Conservation (phyloP, 2,113 vertebrate genomes). For the Cephalophus harveyi region DNA sequence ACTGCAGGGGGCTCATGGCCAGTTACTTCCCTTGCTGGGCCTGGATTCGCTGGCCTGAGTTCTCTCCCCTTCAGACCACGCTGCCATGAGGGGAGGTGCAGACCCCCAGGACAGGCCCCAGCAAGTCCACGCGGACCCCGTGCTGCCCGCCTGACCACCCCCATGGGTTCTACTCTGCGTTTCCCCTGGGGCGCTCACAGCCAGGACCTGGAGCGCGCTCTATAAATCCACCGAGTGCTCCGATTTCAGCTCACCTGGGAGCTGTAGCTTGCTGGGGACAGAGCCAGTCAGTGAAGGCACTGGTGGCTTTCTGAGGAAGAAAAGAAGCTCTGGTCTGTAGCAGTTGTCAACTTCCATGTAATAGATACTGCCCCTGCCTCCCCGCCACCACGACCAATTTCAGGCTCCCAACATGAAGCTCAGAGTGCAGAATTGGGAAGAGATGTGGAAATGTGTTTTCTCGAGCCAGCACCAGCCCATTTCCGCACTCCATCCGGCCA, state of each 20-base stretch:
- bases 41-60: neutral
- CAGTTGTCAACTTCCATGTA: neutral
- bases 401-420: too few species aligned
- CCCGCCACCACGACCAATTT: rapidly evolving
- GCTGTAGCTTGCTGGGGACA: too few species aligned
- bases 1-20: rapidly evolving
- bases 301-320: neutral
- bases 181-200: neutral
- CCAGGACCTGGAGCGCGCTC: neutral
- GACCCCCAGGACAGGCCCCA: neutral
- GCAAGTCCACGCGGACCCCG: rapidly evolving
- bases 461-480: neutral
- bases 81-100: neutral
- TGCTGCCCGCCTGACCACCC: neutral
- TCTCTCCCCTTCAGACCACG: neutral
- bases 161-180: neutral
- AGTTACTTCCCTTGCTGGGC: neutral
- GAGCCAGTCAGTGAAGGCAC: neutral
- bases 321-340: neutral
- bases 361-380: neutral
- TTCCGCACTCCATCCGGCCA: rapidly evolving
- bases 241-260: neutral
- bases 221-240: neutral
- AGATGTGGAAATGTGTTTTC: neutral
- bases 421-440: neutral